Conservation (phyloP, 1,140 invertebrate genomes). For the Cepaea nemoralis region DNA sequence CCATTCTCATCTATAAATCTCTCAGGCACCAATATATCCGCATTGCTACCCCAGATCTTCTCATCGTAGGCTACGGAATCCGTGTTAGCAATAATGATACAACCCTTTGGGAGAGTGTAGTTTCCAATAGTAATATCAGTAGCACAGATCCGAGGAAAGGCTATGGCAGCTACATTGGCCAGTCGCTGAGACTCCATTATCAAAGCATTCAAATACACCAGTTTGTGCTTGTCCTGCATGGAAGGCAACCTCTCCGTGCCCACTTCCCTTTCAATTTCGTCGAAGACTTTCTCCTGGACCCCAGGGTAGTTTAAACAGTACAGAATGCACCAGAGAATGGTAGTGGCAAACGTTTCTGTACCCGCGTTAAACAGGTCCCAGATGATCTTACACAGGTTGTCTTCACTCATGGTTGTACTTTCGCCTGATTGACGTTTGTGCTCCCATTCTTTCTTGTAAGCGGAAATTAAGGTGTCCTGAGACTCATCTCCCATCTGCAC, state of each 20-base stretch:
- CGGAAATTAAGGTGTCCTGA: conserved; percentile 47
- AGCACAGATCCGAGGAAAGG: background rate
- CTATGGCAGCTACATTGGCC: background rate
- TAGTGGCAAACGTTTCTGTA: conserved; percentile 49
- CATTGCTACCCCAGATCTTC: conserved; percentile 78
- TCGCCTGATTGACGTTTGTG: conserved; percentile 27
- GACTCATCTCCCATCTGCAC: conserved; percentile 45
- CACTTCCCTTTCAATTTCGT: conserved; percentile 87
- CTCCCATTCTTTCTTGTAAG: conserved; percentile 47
- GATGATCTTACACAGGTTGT: conserved; percentile 42
- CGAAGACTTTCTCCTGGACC: conserved; percentile 83
- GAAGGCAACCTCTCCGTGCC: conserved; percentile 78
- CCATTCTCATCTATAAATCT: conserved; percentile 71
- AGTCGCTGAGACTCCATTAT: conserved; percentile 48
- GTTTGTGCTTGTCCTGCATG: conserved; percentile 41
- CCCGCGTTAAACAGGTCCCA: conserved; percentile 52
- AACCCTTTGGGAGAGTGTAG: conserved; percentile 61
- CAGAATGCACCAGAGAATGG: conserved; percentile 80
- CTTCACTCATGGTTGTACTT: conserved; percentile 39
- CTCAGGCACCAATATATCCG: conserved; percentile 79
- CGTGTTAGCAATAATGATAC: background rate
- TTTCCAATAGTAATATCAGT: conserved; percentile 56
- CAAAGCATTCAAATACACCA: conserved; percentile 51
- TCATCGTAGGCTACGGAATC: background rate
- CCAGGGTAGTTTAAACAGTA: conserved; percentile 82